Conservation (phyloP, 30 jellyfish, hydroid and myxozoan genomes). For the Turritopsis rubra region DNA sequence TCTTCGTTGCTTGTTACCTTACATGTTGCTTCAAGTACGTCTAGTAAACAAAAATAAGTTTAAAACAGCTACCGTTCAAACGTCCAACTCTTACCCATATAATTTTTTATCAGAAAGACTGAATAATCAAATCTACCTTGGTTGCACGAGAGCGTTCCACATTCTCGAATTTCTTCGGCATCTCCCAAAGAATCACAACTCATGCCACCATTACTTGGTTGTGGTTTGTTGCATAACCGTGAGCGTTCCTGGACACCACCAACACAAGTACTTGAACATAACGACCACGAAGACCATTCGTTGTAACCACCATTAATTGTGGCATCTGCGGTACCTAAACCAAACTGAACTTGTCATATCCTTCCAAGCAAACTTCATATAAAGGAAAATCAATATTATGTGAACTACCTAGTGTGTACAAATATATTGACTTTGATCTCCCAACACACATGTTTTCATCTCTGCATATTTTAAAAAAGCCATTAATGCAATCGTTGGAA, state of each 20-base stretch:
- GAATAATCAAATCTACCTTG: neutral
- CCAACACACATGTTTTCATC: neutral
- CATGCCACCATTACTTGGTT: neutral
- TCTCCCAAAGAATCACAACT: neutral
- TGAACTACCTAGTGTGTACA: slow-evolving; percentile 1
- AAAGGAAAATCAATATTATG: neutral
- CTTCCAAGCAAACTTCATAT: neutral
- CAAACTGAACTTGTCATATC: neutral
- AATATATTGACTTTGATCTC: neutral
- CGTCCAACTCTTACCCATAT: neutral
- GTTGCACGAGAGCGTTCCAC: neutral
- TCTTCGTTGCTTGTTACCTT: neutral
- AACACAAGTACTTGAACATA: neutral
- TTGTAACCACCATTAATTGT: neutral
- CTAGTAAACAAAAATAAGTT: neutral
- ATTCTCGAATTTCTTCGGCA: neutral
- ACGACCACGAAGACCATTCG: slow-evolving; percentile 13
- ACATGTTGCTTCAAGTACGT: neutral
- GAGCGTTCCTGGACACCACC: slow-evolving; percentile 12
- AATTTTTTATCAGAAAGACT: too few relatives aligned
- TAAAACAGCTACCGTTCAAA: too few relatives aligned
- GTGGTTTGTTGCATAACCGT: slow-evolving; percentile 7
- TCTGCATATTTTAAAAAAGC: neutral
- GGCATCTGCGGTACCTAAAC: neutral
- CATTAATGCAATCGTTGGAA: neutral